Evolutionary conservation across 2,113 vertebrate genomes (phyloP).

Genomic region (Myocastor coypus): DNA sequence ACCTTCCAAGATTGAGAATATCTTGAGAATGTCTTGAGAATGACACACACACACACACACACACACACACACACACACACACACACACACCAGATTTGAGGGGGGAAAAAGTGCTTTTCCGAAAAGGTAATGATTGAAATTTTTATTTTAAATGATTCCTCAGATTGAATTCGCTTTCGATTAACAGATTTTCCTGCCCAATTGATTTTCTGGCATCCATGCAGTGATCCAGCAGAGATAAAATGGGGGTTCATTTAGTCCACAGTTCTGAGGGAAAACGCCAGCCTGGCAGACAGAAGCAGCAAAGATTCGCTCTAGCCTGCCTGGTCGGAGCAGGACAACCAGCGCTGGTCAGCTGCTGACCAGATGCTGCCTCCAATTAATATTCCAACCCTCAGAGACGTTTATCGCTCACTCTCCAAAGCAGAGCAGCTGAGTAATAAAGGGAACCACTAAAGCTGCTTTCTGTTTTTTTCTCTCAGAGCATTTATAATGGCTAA

Average conservation of each 20-base stretch:
- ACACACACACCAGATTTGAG: not conserved
- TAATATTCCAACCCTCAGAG: constrained; percentile 89
- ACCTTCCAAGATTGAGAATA: constrained; percentile 60
- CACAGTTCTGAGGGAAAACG: constrained; percentile 38
- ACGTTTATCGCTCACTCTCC: constrained; percentile 87
- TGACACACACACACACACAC: not conserved
- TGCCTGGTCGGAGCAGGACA: constrained; percentile 83
- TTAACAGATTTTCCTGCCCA: constrained; percentile 86
- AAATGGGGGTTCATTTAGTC: constrained; percentile 78
- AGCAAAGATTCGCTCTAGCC: constrained; percentile 81
- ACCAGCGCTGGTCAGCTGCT: constrained; percentile 88
- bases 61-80: too few relatives aligned
- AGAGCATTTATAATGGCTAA: constrained; percentile 85
- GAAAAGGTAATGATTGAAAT: constrained; percentile 79
- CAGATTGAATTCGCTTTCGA: constrained; percentile 84
- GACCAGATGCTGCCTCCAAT: constrained; percentile 92
- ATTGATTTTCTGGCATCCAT: constrained; percentile 81
- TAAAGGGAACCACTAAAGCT: constrained; percentile 86
- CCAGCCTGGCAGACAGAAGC: constrained; percentile 81
- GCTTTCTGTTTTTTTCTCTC: constrained; percentile 57
- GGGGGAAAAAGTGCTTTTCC: constrained; percentile 47
- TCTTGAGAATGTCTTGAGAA: too few relatives aligned
- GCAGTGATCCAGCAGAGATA: constrained; percentile 79
- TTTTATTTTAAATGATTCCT: constrained; percentile 84
- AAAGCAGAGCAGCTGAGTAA: constrained; percentile 88